Base-by-base conservation (phyloP, 2,888 invertebrate genomes). In the Cacoxenus indagator region DNA sequence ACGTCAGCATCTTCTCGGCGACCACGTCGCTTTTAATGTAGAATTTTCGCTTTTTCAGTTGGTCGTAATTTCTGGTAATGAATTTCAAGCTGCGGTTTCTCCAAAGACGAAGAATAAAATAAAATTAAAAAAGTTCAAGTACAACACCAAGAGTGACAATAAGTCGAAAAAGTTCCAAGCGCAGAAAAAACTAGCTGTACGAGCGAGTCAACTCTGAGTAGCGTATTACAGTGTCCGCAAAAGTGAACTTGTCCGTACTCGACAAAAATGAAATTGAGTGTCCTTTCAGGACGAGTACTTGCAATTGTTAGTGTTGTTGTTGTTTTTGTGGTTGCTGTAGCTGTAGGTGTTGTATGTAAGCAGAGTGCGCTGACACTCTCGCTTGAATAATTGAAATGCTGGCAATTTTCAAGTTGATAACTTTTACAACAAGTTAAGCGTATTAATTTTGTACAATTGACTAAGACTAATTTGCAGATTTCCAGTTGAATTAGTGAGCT, bases 401-500 rank as follows among this genome's bases (percentile, higher is more conserved):
- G 37, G 14, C 37, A 17, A 48, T 48, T 14, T 6, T 19, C 48
- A 55, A 55, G 55, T 55, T 55, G 27, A 3, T 24, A 55, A 55
- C n/a, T 14, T 26, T 26, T 14, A 27, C 55, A 19, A n/a, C n/a
- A n/a, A n/a, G n/a, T 55, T 55, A 55, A 55, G 55, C 24, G 27
- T n/a, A 45, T 62, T 62, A 45, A 62, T 8, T 61, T 61, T 43
- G 24, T 8, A 24, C 61, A 62, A 31, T 37, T 37, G 8, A 2
- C 24, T 11, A 55, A n/a, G 45, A 8, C 61, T 45, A 62, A 62
- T 62, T 62, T 43, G 45, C 61, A 43, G 29, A 62, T 62, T 62
- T 62, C 19, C 59, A 29, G 45, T n/a, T 45, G 45, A 45, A 4
- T 29, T 17, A n/a, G n/a, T n/a, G n/a, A n/a, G n/a, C n/a, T n/a